Conservation (phyloP, 1,140 invertebrate species). For the Carposina sasakii region DNA sequence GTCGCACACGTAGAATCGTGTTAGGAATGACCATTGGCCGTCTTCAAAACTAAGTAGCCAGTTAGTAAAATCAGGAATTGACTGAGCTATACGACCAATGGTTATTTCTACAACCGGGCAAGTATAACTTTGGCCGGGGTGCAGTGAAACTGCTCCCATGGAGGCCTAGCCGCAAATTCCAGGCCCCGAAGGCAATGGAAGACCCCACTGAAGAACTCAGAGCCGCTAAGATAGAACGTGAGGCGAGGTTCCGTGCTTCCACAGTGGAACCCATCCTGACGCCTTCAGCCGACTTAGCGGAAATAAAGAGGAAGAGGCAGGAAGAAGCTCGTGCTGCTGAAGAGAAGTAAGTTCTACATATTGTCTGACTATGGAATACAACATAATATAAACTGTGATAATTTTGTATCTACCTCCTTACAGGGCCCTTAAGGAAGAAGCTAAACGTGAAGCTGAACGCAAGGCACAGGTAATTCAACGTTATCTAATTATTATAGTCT, state of each 20-base stretch:
- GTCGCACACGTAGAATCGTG: no score
- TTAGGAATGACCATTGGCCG: constrained; percentile 36
- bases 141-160: constrained; percentile 75
- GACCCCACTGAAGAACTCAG: constrained; percentile 72
- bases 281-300: constrained; percentile 71
- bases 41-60: no score
- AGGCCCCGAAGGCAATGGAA: constrained; percentile 72
- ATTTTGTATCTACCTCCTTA: no score
- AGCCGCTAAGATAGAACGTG: constrained; percentile 71
- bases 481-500: no score
- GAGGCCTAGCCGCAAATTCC: constrained; percentile 77
- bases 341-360: constrained; percentile 70
- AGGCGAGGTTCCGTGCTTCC: constrained; percentile 66
- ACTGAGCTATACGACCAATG: no score
- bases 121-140: constrained; percentile 45
- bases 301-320: constrained; percentile 74
- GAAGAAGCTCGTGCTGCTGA: constrained; percentile 75
- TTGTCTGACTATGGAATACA: not conserved
- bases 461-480: constrained; percentile 54
- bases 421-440: constrained; percentile 70
- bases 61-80: no score
- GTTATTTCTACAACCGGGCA: constrained; percentile 31
- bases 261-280: constrained; percentile 65
- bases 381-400: no score
- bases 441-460: constrained; percentile 64